These are phyloP conservation scores for Phallusia fumigata DNA, from an alignment of 23 tunicate species.

Conservation along the genomic window DNA sequence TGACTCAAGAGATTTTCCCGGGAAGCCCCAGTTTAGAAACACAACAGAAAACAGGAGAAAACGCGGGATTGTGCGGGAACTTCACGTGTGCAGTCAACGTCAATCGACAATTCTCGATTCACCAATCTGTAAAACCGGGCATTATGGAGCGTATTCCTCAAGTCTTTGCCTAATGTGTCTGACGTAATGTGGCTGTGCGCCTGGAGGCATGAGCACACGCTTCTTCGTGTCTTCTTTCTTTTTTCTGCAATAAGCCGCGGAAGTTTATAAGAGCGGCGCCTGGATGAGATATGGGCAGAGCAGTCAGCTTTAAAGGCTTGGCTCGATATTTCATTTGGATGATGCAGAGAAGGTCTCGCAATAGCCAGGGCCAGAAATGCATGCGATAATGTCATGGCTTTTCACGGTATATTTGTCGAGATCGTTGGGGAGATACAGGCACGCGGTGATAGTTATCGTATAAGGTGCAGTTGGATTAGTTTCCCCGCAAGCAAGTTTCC, in stretches of 20 bases:
- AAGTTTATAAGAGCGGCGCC: not conserved
- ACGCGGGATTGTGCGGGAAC: not conserved
- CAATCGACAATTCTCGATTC: slow-evolving; percentile 2
- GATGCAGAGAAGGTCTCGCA: not conserved
- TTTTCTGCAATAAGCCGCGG: not conserved
- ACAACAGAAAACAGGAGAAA: not conserved
- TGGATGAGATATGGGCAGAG: not conserved
- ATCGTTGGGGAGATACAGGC: not conserved
- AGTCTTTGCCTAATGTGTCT: not conserved
- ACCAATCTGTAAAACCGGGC: not conserved
- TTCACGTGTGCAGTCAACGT: not conserved
- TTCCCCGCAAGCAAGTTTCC: too few relatives aligned
- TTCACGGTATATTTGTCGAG: slow-evolving; percentile 9
- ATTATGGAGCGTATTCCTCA: slow-evolving; percentile 2
- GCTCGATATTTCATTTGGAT: not conserved
- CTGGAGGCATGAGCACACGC: not conserved
- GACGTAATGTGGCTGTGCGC: not conserved
- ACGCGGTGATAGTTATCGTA: too few relatives aligned
- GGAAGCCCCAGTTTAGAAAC: not conserved
- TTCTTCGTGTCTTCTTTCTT: not conserved
- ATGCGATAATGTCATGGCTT: not conserved
- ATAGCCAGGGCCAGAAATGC: not conserved
- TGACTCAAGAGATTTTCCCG: not conserved
- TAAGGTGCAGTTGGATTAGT: too few relatives aligned
- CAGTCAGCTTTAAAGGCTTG: not conserved